phyloP scores from a whole-genome alignment of 2,797 vertebrate species.

The Prunella strophiata region DNA sequence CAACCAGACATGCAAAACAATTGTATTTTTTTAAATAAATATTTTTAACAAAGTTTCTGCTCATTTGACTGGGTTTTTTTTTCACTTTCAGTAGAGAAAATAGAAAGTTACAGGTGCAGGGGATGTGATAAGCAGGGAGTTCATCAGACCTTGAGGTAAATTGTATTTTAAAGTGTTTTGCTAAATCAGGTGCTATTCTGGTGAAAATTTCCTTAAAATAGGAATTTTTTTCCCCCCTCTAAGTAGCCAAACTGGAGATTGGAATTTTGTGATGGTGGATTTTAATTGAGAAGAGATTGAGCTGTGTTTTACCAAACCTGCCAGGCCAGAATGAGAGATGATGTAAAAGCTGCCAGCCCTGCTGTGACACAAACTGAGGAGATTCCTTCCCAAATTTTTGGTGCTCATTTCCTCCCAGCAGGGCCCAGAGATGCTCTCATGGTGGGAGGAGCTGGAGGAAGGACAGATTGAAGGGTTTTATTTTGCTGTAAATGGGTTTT shows the following conservation, averaged over 20 bases:
- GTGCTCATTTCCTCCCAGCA: not conserved
- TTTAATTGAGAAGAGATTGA: not conserved
- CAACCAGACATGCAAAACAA: slow-evolving; percentile 77
- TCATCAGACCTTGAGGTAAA: not conserved
- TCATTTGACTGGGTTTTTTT: not conserved
- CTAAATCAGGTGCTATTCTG: not conserved
- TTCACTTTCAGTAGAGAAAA: not conserved
- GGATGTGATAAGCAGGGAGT: not conserved
- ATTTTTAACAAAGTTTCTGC: slow-evolving; percentile 78
- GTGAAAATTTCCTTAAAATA: not conserved
- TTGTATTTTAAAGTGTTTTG: not conserved
- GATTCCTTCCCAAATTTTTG: not conserved
- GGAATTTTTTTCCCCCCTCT: rapidly evolving
- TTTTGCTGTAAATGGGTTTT: not conserved
- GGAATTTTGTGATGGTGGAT: not conserved
- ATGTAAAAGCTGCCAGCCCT: not conserved
- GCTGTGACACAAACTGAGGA: rapidly evolving
- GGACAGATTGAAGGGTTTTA: not conserved
- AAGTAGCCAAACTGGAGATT: not conserved
- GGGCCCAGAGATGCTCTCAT: not conserved
- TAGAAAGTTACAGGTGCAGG: not conserved
- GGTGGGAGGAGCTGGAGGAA: not conserved
- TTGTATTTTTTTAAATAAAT: slow-evolving; percentile 87
- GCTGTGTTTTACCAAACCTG: rapidly evolving
- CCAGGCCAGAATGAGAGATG: rapidly evolving